A percentile compares a stretch with the other conserved stretches of the same genome.
phyloP scores from a whole-genome alignment of 2,888 invertebrate genomes.

The Cephus runcator region DNA sequence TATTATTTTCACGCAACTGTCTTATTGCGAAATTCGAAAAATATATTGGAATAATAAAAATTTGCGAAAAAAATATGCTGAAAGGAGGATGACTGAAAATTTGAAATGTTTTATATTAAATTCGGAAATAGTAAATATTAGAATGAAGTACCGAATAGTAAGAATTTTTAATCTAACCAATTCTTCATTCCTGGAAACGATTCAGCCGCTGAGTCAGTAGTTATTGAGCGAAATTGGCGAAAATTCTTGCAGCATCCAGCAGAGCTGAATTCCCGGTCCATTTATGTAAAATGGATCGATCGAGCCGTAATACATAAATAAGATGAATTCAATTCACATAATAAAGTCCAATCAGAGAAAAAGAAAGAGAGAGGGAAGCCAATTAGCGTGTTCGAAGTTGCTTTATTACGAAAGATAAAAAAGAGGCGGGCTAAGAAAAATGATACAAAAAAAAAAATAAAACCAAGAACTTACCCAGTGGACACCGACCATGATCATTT shows the following conservation, averaged over 20 bases:
- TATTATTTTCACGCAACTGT: not conserved
- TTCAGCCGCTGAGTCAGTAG: not conserved
- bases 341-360: not conserved
- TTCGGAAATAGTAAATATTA: no score
- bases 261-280: not conserved
- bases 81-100: no score
- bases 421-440: not conserved
- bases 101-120: no score
- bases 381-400: not conserved
- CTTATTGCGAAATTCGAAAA: not conserved
- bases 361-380: not conserved
- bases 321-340: not conserved
- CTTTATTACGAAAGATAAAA: not conserved
- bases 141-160: no score
- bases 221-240: not conserved
- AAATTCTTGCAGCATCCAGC: not conserved
- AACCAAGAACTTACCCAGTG: not conserved
- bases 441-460: not conserved
- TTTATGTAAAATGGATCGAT: not conserved
- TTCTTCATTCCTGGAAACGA: not conserved
- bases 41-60: not conserved
- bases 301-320: not conserved
- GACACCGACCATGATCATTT: not conserved
- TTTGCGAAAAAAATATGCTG: not conserved
- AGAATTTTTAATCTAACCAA: no score